phyloP scores from a whole-genome alignment of 1,140 invertebrate species.

The Halesus radiatus region DNA sequence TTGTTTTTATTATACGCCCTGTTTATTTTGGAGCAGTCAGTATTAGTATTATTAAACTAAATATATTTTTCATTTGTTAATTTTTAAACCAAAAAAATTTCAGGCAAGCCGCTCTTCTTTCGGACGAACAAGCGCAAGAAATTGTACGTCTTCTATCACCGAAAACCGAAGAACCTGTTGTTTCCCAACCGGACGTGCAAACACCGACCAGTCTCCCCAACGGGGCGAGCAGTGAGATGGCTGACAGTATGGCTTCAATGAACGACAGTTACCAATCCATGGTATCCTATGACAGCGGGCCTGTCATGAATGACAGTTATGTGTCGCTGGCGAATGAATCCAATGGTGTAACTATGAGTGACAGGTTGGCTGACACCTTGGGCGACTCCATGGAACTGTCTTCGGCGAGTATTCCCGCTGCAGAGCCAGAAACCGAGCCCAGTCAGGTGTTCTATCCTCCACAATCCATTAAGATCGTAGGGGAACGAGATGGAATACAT shows the following conservation, averaged over 20 bases:
- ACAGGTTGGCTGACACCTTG: slow-evolving; percentile 45
- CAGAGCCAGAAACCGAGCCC: slow-evolving; percentile 57
- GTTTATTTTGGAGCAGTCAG: slow-evolving; percentile 45
- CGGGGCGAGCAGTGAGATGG: slow-evolving; percentile 31
- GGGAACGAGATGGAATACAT: slow-evolving; percentile 83
- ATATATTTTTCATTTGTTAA: slow-evolving; percentile 13
- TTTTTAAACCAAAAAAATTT: slow-evolving; percentile 26
- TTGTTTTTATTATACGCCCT: slow-evolving; percentile 30
- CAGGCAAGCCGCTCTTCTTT: slow-evolving; percentile 83
- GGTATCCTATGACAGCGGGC: slow-evolving; percentile 67
- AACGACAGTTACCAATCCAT: slow-evolving; percentile 71
- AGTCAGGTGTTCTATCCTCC: slow-evolving; percentile 66
- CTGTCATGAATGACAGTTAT: slow-evolving; percentile 53
- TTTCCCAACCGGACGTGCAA: slow-evolving; percentile 50
- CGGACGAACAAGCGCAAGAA: slow-evolving; percentile 89
- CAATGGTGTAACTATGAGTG: slow-evolving; percentile 45
- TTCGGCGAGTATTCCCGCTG: slow-evolving; percentile 37
- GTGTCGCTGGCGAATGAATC: slow-evolving; percentile 51
- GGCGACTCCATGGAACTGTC: slow-evolving; percentile 53
- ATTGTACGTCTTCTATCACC: slow-evolving; percentile 83
- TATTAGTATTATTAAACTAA: slow-evolving; percentile 13
- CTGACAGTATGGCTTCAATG: slow-evolving; percentile 67
- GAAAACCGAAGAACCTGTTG: slow-evolving; percentile 53
- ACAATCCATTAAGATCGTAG: slow-evolving; percentile 69
- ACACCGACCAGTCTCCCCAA: slow-evolving; percentile 31